Evolutionary conservation across 2,113 vertebrate species (phyloP).

Genomic region (Oreochromis tanganicae): DNA sequence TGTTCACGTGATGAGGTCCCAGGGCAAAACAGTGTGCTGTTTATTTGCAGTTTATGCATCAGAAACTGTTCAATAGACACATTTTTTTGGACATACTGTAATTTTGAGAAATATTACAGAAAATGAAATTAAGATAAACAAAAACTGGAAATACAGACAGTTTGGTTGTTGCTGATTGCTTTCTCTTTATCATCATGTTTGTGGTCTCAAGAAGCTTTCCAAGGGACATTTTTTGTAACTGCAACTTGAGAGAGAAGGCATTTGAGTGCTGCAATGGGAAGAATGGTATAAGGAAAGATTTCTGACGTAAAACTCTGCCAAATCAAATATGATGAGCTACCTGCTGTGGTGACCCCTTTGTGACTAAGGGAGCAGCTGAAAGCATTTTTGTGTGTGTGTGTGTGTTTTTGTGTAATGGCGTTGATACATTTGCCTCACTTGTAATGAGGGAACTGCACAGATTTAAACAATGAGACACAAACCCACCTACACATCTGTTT

Average conservation of each 20-base stretch:
- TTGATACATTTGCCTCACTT: background rate
- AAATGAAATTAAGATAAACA: background rate
- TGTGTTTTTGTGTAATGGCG: background rate
- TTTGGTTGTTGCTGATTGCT: background rate
- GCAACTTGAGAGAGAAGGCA: background rate
- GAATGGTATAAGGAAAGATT: background rate
- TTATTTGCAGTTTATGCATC: background rate
- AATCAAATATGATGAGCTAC: background rate
- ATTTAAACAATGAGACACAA: background rate
- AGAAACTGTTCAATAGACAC: background rate
- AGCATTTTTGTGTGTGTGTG: background rate
- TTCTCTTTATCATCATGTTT: background rate
- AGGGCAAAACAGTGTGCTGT: background rate
- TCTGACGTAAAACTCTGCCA: background rate
- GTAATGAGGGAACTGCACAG: background rate
- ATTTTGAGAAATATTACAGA: background rate
- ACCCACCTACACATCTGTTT: background rate
- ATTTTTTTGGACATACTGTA: background rate
- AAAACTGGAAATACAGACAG: background rate
- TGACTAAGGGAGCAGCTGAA: background rate
- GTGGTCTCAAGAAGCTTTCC: background rate
- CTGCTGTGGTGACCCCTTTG: background rate
- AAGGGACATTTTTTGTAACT: background rate
- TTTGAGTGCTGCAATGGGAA: background rate
- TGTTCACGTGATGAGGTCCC: background rate